Evolutionary conservation across 2,797 vertebrate genomes (phyloP).

Genomic region (Darevskia mixta): DNA sequence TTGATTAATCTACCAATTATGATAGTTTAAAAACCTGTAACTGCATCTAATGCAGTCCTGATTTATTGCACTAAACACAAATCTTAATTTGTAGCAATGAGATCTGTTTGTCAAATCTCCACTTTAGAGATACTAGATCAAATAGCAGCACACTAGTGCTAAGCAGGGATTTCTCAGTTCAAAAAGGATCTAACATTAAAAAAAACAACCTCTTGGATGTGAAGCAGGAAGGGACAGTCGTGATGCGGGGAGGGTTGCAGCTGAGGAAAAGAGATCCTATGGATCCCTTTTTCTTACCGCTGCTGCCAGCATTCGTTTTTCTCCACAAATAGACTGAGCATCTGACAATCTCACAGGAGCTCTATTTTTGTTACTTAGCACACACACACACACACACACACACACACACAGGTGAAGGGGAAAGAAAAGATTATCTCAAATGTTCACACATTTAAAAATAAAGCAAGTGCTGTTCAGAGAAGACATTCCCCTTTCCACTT

Average conservation of each 20-base stretch:
- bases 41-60: slow-evolving; percentile 9
- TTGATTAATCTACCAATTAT: not conserved
- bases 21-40: not conserved
- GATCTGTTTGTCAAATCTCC: slow-evolving; percentile 20
- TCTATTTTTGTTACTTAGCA: slow-evolving; percentile 10
- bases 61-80: slow-evolving; percentile 21
- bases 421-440: not conserved
- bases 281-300: slow-evolving; percentile 15
- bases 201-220: no score
- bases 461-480: slow-evolving; percentile 41
- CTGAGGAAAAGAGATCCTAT: slow-evolving; percentile 30
- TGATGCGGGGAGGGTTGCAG: slow-evolving; percentile 32
- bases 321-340: slow-evolving; percentile 35
- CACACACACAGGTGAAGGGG: no score
- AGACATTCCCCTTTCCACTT: slow-evolving; percentile 31
- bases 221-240: not conserved
- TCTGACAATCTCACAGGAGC: slow-evolving; percentile 29
- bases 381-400: no score
- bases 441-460: slow-evolving; percentile 49
- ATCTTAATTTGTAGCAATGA: not conserved
- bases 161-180: slow-evolving; percentile 11
- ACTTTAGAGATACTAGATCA: slow-evolving; percentile 11
- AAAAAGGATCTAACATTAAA: no score
- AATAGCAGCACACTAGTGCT: slow-evolving; percentile 23
- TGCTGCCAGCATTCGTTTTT: slow-evolving; percentile 10